These are phyloP conservation scores for Atta cephalotes DNA, from an alignment of 1,140 invertebrate genomes.

Conservation along the genomic window DNA sequence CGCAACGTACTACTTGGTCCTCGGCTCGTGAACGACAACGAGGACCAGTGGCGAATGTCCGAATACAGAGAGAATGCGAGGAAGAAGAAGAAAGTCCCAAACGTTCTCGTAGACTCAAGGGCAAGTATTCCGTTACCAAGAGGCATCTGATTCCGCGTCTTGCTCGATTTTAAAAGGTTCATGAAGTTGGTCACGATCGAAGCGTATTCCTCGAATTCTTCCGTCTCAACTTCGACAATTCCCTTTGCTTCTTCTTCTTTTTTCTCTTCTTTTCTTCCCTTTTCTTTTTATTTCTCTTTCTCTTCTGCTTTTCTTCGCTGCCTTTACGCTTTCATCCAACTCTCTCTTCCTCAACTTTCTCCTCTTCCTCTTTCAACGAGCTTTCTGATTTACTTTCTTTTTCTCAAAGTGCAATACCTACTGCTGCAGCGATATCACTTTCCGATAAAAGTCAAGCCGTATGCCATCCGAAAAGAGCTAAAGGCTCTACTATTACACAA, in stretches of 20 bases:
- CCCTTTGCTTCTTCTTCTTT: not conserved
- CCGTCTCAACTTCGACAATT: conserved; percentile 16
- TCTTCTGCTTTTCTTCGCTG: conserved; percentile 21
- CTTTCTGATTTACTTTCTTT: conserved; percentile 61
- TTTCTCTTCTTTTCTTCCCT: not conserved
- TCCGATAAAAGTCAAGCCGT: conserved; percentile 73
- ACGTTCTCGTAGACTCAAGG: conserved; percentile 45
- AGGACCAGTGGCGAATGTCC: conserved; percentile 30
- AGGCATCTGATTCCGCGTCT: conserved; percentile 26
- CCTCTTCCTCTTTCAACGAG: conserved; percentile 30
- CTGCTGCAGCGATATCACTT: conserved; percentile 72
- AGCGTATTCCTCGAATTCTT: conserved; percentile 61
- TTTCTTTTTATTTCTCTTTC: not conserved
- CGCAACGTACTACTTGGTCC: conserved; percentile 34
- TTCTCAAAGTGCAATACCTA: conserved; percentile 60
- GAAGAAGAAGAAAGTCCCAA: not conserved
- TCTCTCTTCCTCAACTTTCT: not conserved
- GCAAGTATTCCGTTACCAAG: conserved; percentile 26
- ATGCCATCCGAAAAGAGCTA: conserved; percentile 53
- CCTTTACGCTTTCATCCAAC: conserved; percentile 4
- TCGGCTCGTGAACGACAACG: conserved; percentile 29
- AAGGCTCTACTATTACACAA: conserved; percentile 21
- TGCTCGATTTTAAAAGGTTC: conserved; percentile 58
- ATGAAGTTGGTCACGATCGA: conserved; percentile 50
- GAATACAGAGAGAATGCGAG: conserved; percentile 46